Base-by-base conservation (phyloP, 2,113 vertebrate genomes). In the Eclectus roratus region DNA sequence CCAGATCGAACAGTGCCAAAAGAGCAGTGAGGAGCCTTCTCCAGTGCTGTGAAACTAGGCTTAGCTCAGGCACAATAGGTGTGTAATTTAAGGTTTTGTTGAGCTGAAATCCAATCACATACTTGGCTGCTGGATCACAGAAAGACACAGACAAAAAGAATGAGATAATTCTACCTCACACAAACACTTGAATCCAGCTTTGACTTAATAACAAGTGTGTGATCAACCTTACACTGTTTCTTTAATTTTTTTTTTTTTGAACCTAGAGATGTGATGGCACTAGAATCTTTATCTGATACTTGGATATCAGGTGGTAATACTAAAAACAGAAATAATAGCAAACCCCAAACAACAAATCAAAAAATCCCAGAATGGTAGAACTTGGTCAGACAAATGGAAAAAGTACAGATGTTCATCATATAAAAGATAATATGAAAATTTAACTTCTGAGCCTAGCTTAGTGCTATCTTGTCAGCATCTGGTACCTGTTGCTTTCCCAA, bases 41-140 rank as follows among this genome's bases (percentile, higher is more conserved):
- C 97, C 97, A 98, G 98, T 74, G 89, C 98, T 98, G 98, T 98
- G 98, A 99, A 99, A 98, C 98, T 97, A 96, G 98, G 99, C 98
- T 99, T 99, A 99, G 98, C 98, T 96, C 95, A 85, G 97, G 97
- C 98, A 99, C 99, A 99, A 99, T 99, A 99, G 98, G 99, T 99
- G 99, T 99, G 99, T 99, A 99, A 99, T 99, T 99, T 99, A 98
- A 99, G 99, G 98, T 99, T 99, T 99, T 99, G 99, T 99, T 99
- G 98, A 99, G 98, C 98, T 97, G 97, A 99, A 99, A 99, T 99
- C 99, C 99, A 99, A 99, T 99, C 99, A 99, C 98, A 99, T 99
- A 99, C 99, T 99, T 99, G 99, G 99, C 98, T 99, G 99, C 98
- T 98, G 98, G 98, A 99, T 99, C 98, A 99, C 98, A 99, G 98